These are phyloP conservation scores for Grantiella picta DNA, from an alignment of 2,113 vertebrate genomes.

Conservation along the genomic window DNA sequence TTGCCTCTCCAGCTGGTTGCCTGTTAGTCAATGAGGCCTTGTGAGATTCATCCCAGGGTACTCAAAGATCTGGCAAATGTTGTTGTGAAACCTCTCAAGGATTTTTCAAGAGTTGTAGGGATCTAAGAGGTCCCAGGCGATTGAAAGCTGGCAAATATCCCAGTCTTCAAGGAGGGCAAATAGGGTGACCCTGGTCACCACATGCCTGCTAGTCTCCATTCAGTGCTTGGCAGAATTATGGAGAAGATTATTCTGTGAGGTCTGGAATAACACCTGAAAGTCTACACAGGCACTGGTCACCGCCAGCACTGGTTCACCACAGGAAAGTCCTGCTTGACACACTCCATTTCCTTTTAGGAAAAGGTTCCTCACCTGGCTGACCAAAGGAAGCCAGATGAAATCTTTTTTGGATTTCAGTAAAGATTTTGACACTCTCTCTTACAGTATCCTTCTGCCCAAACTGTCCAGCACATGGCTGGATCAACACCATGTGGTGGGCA, in stretches of 20 bases:
- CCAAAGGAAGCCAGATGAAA: not conserved
- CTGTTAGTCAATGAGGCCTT: no score
- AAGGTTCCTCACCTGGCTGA: not conserved
- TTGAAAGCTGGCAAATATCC: not conserved
- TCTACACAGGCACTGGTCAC: not conserved
- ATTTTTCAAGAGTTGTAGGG: not conserved
- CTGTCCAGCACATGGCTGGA: not conserved
- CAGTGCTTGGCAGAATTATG: not conserved
- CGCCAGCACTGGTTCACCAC: not conserved
- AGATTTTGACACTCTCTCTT: not conserved
- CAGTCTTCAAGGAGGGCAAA: not conserved
- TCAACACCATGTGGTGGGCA: not conserved
- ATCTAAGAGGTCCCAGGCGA: not conserved
- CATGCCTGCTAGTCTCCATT: not conserved
- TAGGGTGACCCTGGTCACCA: no score
- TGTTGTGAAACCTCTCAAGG: not conserved
- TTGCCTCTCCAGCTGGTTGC: not conserved
- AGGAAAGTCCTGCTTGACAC: not conserved
- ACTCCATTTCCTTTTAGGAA: not conserved
- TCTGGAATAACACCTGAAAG: not conserved
- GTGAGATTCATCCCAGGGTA: not conserved
- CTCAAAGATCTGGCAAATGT: not conserved
- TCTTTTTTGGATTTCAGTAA: not conserved
- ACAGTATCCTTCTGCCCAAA: not conserved
- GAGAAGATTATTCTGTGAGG: not conserved